Evolutionary conservation across 2,113 vertebrate genomes (phyloP).

Genomic region (Pygoscelis adeliae): DNA sequence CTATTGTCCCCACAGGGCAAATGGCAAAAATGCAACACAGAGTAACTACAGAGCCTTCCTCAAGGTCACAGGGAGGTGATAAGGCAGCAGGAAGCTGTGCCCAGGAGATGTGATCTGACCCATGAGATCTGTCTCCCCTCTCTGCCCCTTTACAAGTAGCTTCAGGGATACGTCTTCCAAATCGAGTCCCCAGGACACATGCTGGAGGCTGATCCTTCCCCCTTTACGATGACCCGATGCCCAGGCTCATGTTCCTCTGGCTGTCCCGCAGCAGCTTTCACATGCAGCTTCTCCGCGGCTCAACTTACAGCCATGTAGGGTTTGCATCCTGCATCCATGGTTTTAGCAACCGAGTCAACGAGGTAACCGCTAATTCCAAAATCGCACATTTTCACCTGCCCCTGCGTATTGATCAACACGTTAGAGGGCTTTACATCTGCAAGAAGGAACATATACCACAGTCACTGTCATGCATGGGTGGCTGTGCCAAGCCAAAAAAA

Average conservation of each 20-base stretch:
- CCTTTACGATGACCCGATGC: not conserved
- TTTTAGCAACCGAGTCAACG: slow-evolving; percentile 96
- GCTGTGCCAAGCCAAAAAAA: not conserved
- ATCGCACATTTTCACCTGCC: slow-evolving; percentile 98
- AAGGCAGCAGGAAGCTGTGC: not conserved
- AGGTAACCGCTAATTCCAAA: slow-evolving; percentile 97
- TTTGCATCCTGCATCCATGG: slow-evolving; percentile 95
- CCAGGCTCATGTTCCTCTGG: slow-evolving; percentile 8
- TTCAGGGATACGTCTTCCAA: not conserved
- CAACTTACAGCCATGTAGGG: slow-evolving; percentile 96
- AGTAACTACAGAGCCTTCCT: not conserved
- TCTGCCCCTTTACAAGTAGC: not conserved
- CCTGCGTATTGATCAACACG: slow-evolving; percentile 93
- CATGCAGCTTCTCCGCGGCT: not conserved
- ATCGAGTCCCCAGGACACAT: not conserved
- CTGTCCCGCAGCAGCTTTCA: not conserved
- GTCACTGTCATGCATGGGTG: not conserved
- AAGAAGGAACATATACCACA: slow-evolving; percentile 18
- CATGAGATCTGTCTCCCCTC: not conserved
- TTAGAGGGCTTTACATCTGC: slow-evolving; percentile 97
- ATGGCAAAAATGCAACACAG: not conserved
- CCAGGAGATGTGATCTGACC: not conserved
- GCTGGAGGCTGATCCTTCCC: not conserved
- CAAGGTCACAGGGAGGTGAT: not conserved
- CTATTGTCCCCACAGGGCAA: not conserved